phyloP scores from a whole-genome alignment of 2,113 vertebrate species.

The Cathartes aura region DNA sequence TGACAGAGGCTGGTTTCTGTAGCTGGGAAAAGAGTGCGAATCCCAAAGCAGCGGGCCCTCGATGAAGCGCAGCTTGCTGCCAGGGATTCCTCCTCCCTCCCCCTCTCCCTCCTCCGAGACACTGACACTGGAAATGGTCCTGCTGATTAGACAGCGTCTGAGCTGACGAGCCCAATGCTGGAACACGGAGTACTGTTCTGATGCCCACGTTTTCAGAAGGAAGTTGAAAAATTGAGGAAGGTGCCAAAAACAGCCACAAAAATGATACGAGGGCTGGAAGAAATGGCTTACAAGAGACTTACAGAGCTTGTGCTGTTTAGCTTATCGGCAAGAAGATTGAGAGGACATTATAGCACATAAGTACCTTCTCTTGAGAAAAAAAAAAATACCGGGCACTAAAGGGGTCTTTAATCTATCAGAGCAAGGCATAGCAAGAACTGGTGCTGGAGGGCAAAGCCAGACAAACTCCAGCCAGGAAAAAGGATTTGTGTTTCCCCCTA shows the following conservation, averaged over 20 bases:
- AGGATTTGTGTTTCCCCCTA: neutral
- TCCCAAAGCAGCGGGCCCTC: neutral
- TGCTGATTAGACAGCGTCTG: conserved; percentile 48
- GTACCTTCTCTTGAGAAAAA: neutral
- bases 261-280: conserved; percentile 10
- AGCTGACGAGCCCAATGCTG: neutral
- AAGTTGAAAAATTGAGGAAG: conserved; percentile 63
- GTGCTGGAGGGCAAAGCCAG: neutral
- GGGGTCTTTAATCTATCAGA: neutral
- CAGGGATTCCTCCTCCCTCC: conserved; percentile 43
- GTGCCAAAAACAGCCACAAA: conserved; percentile 57
- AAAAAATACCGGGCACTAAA: neutral
- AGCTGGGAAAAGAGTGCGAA: neutral
- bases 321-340: neutral
- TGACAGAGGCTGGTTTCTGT: neutral
- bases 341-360: neutral
- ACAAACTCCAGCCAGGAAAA: neutral
- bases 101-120: conserved; percentile 3
- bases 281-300: neutral
- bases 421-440: neutral
- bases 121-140: conserved; percentile 44
- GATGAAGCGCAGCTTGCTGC: neutral
- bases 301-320: neutral
- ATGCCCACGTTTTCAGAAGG: conserved; percentile 62
- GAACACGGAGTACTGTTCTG: conserved; percentile 47